Conservation (phyloP, 30 jellyfish, hydroid and myxozoan species). For the Turritopsis rubra region DNA sequence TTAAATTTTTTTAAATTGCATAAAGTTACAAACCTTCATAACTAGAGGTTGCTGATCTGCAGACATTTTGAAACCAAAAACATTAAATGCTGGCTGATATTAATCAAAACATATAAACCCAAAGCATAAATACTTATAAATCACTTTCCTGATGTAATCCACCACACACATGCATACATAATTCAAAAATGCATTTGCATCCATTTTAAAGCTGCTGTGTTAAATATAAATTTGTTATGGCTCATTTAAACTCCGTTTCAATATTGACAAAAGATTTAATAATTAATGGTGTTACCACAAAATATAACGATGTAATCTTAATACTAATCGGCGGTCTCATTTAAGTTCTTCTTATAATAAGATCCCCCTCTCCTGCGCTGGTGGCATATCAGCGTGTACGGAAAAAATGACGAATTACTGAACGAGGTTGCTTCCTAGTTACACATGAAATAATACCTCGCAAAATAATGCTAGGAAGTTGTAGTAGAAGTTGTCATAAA, state of each 20-base stretch:
- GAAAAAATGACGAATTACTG: too few relatives aligned
- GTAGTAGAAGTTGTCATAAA: too few relatives aligned
- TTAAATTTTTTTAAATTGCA: too few relatives aligned
- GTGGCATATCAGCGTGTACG: too few relatives aligned
- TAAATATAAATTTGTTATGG: not conserved
- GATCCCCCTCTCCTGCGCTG: too few relatives aligned
- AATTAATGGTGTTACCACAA: not conserved
- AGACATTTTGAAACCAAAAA: not conserved
- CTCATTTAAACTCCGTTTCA: not conserved
- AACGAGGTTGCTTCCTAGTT: too few relatives aligned
- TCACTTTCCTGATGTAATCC: not conserved
- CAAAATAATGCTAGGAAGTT: too few relatives aligned
- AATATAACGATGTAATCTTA: not conserved
- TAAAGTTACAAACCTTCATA: not conserved
- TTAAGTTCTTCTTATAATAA: too few relatives aligned
- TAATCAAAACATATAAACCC: not conserved
- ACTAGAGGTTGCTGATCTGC: not conserved
- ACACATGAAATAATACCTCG: too few relatives aligned
- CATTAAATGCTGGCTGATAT: too few relatives aligned
- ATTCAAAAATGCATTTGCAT: not conserved
- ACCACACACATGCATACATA: not conserved
- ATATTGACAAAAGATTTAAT: not conserved
- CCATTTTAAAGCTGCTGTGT: not conserved
- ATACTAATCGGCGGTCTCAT: too few relatives aligned
- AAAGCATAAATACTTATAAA: not conserved